Evolutionary conservation across 2,797 vertebrate genomes (phyloP).

Genomic region (Avahi laniger): DNA sequence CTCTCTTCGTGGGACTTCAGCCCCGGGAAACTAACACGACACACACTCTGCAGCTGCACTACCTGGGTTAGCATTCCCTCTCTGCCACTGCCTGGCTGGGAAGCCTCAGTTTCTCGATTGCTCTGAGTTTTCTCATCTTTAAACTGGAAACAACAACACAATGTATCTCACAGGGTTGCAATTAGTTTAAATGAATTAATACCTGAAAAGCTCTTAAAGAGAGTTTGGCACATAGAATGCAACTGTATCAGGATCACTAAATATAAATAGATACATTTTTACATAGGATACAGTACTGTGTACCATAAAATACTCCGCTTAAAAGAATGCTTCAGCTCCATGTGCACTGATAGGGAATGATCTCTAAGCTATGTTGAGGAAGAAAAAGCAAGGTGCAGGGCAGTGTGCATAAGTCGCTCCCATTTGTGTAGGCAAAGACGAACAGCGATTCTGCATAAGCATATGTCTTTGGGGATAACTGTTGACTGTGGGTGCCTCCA

Average conservation of each 20-base stretch:
- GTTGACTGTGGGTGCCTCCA: background rate
- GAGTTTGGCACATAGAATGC: background rate
- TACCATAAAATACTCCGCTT: background rate
- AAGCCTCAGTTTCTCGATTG: background rate
- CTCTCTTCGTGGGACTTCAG: background rate
- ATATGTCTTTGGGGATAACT: no score
- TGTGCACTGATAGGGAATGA: background rate
- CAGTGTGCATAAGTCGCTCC: accelerated
- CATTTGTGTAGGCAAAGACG: accelerated
- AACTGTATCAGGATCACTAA: background rate
- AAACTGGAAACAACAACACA: background rate
- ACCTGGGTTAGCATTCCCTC: no score
- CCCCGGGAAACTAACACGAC: background rate
- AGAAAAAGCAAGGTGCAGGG: background rate
- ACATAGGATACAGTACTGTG: background rate
- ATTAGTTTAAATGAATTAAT: background rate
- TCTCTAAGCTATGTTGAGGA: background rate
- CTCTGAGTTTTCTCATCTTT: background rate
- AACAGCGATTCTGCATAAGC: no score
- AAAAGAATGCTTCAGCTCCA: background rate
- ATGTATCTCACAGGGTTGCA: background rate
- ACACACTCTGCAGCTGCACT: background rate
- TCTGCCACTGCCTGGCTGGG: background rate
- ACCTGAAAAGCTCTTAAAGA: background rate
- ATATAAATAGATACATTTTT: background rate